Base-by-base conservation (phyloP, 2,888 invertebrate genomes). In the Napeogenes inachia region DNA sequence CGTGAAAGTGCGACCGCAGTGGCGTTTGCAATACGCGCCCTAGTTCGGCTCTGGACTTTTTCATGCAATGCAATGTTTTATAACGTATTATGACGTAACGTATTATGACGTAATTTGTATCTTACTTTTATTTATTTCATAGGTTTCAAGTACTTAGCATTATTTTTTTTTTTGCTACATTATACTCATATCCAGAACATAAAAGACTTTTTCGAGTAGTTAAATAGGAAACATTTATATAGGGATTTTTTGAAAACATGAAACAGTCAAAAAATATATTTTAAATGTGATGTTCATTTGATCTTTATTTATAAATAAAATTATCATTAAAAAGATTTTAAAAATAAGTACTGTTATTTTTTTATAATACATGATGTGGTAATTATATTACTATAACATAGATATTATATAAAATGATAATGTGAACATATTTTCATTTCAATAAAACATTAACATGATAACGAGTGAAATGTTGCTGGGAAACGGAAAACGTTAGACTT, bases 401-500 rank as follows among this genome's bases (percentile, higher is more conserved):
- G 6, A 50, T 30, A 2, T 21, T 30, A 12, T 10, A 50, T 21
- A 50, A 50, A 5, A 6, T 30, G 30, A 30, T 50, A 50, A 8
- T 12, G 30, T 50, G 2, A 21, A n/a, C 13, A 30, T 47, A 47
- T 50, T 50, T 30, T 50, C 50, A 50, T 30, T 30, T 50, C 30
- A 30, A 30, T 50, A 50, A 30, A 50, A 50, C 6, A 50, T 60
- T 57, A 45, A 63, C 59, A 57, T 54, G 63, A 63, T 46, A 42
- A 38, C 21, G 35, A 38, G 45, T 63, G 46, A 60, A 63, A 60
- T 60, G 60, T 60, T 45, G 63, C 63, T 63, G 53, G 60, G 38
- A 60, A 63, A 60, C 57, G 57, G 60, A 57, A 63, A 57, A 32
- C 57, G 57, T 60, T 57, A 63, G 63, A 46, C 54, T 45, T 59